These are phyloP conservation scores for Siniperca chuatsi DNA, from an alignment of 2,113 vertebrate genomes.

Conservation along the genomic window DNA sequence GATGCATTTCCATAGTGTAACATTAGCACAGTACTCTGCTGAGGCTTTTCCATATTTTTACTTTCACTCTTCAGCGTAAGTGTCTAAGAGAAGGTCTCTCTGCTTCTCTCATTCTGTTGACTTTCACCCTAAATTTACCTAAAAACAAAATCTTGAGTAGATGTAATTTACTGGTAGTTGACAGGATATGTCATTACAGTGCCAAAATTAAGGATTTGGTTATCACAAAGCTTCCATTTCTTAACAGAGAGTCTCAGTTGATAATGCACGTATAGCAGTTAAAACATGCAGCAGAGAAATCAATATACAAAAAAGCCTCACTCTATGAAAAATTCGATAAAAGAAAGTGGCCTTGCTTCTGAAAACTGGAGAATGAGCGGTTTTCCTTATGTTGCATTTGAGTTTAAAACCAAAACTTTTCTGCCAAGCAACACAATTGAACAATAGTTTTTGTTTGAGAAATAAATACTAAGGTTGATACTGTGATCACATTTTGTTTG, in stretches of 20 bases:
- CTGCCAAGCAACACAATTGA: background rate
- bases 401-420: conserved; percentile 11
- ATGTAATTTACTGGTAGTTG: conserved; percentile 6
- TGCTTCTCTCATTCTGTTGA: background rate
- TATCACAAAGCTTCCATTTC: conserved; percentile 7
- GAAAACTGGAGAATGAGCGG: background rate
- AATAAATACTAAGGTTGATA: background rate
- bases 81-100: background rate
- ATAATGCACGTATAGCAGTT: background rate
- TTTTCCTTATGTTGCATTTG: background rate
- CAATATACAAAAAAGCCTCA: background rate
- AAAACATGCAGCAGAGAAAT: conserved; percentile 8
- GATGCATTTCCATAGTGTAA: conserved; percentile 16
- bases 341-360: background rate
- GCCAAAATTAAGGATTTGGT: background rate
- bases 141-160: background rate
- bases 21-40: conserved; percentile 19
- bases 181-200: background rate
- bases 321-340: background rate
- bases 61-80: background rate
- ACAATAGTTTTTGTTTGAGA: background rate
- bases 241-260: conserved; percentile 3
- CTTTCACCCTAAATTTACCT: background rate
- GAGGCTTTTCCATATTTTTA: conserved; percentile 24
- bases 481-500: background rate